These are phyloP conservation scores for Tetramorium simillimum DNA, from an alignment of 1,140 invertebrate genomes.

Conservation along the genomic window DNA sequence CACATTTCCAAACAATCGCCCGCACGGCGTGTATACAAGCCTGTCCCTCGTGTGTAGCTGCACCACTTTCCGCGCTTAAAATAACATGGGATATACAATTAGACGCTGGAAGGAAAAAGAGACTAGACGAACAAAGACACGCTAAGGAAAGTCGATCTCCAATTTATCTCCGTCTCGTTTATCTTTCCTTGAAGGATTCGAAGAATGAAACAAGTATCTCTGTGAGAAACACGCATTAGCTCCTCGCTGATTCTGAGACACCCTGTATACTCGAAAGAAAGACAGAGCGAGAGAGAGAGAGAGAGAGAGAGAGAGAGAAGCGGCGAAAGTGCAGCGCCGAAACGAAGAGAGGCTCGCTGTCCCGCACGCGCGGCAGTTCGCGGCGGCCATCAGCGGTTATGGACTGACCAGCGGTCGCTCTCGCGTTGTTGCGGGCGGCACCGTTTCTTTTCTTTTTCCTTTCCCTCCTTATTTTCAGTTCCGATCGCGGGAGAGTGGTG, in stretches of 20 bases:
- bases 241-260: not conserved
- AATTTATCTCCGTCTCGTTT: not conserved
- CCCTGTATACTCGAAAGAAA: not conserved
- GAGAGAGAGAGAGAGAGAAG: not conserved
- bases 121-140: not conserved
- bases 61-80: not conserved
- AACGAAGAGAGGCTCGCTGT: not conserved
- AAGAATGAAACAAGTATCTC: not conserved
- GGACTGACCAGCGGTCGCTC: not conserved
- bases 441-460: slow-evolving; percentile 20
- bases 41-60: not conserved
- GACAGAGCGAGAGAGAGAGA: not conserved
- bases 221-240: not conserved
- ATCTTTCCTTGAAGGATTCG: not conserved
- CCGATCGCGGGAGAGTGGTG: not conserved
- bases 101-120: not conserved
- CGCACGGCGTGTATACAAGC: not conserved
- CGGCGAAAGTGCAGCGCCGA: not conserved
- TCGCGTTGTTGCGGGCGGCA: not conserved
- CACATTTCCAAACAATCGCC: not conserved
- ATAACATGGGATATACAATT: not conserved
- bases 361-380: slow-evolving; percentile 5
- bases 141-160: not conserved
- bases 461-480: slow-evolving; percentile 13
- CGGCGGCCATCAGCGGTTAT: slow-evolving; percentile 22